phyloP scores from a whole-genome alignment of 2,797 vertebrate genomes.

The Caiman crocodilus region DNA sequence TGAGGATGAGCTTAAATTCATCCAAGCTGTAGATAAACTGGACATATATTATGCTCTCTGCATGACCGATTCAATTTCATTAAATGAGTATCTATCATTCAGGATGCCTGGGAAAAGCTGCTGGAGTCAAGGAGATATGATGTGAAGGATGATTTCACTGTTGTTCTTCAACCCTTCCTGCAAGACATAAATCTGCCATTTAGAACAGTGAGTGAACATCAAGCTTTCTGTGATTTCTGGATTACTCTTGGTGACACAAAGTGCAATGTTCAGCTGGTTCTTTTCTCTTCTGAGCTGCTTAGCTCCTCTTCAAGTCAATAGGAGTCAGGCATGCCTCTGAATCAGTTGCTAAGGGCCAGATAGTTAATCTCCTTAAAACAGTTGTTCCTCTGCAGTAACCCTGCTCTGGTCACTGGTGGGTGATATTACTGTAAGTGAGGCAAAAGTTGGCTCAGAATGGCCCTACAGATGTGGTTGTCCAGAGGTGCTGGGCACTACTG shows the following conservation, averaged over 20 bases:
- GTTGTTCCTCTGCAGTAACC: background rate
- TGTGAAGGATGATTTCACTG: constrained; percentile 72
- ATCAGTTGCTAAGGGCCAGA: background rate
- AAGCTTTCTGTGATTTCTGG: background rate
- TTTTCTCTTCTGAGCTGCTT: background rate
- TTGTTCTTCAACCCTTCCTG: constrained; percentile 78
- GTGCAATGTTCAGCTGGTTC: background rate
- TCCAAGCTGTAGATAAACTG: background rate
- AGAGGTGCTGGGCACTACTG: background rate
- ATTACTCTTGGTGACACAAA: background rate
- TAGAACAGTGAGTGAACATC: constrained; percentile 50
- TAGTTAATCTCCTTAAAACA: background rate
- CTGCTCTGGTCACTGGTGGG: background rate
- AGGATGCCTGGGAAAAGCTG: constrained; percentile 78
- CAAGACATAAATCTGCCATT: constrained; percentile 17
- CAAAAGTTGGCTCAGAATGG: background rate
- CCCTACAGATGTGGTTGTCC: background rate
- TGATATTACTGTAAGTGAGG: background rate
- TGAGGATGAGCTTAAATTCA: constrained; percentile 13
- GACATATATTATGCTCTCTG: background rate
- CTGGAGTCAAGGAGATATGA: constrained; percentile 74
- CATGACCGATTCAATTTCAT: background rate
- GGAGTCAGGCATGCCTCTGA: background rate
- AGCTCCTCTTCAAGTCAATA: background rate
- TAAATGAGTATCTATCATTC: background rate